Percentiles rank a stretch among this genome's conserved stretches.
Evolutionary conservation across 2,113 vertebrate genomes (phyloP).

Genomic region (Notarius quadriscutis): DNA sequence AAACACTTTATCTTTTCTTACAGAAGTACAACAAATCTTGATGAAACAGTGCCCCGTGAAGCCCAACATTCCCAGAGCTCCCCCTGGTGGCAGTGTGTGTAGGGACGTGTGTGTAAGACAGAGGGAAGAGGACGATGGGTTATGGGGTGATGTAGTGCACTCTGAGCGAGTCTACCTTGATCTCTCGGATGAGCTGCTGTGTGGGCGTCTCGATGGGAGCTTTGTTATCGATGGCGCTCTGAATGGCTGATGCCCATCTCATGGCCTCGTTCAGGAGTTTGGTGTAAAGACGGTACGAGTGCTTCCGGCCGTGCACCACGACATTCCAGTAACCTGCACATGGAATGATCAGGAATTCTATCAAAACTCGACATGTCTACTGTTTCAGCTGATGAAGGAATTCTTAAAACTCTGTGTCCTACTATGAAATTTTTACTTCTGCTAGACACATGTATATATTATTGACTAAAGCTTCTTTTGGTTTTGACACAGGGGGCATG

Average conservation of each 20-base stretch:
- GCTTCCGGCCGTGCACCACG: constrained; percentile 86
- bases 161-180: constrained; percentile 75
- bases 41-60: neutral
- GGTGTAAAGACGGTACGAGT: constrained; percentile 87
- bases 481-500: neutral
- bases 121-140: neutral
- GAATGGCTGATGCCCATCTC: constrained; percentile 88
- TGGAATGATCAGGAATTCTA: neutral
- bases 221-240: constrained; percentile 90
- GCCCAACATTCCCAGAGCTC: neutral
- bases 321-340: constrained; percentile 87
- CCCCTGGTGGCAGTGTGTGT: neutral
- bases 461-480: neutral
- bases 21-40: neutral
- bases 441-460: neutral
- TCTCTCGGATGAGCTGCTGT: constrained; percentile 89
- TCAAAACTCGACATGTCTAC: neutral
- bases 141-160: neutral
- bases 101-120: neutral
- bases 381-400: neutral
- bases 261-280: constrained; percentile 89
- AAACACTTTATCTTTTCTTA: neutral
- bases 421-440: neutral
- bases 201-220: constrained; percentile 90
- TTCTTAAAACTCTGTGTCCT: neutral